Evolutionary conservation across 2,888 invertebrate species (phyloP), one percentile per base, ranked within the genome.

Genomic region (Tipula lateralis): DNA sequence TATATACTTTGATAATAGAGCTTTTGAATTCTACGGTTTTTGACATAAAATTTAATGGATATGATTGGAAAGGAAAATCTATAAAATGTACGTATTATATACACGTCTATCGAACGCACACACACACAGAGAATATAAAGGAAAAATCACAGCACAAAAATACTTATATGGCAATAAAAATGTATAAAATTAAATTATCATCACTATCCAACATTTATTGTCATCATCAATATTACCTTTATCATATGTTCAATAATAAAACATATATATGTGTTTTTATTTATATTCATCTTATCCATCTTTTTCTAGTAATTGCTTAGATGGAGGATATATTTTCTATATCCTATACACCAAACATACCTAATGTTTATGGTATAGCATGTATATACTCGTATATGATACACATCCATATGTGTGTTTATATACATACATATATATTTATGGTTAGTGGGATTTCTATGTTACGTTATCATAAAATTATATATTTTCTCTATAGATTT

Each of bases 221-320:
- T 66, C 66, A 66, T 66, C 66, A 66, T 66, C 66, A 66, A 66
- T 66, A 66, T 66, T 66, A 66, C 66, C 66, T 66, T 66, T 66
- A 66, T 66, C 66, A 66, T 66, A 66, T 66, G 66, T 66, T 66
- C 66, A 66, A 66, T 66, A 66, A 66, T 66, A 66, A 66, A 66
- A 66, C 66, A 66, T 66, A 66, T 66, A 24, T 66, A 24, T 66
- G 66, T 19, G 12, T 66, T 66, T 66, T 24, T 66, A 66, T 66
- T 66, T 66, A 66, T 50, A 66, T 66, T 66, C 66, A 66, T 66
- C 66, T 66, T 66, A 66, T 66, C 66, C 66, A 66, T 66, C 66
- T 66, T 66, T 44, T 66, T 66, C 66, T 66, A 66, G 66, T 66
- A 66, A 66, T 66, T 66, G 66, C 66, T 66, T 66, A 66, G 66